Base-by-base conservation (phyloP, 2,888 invertebrate genomes). In the Tenthredo scrophulariae region DNA sequence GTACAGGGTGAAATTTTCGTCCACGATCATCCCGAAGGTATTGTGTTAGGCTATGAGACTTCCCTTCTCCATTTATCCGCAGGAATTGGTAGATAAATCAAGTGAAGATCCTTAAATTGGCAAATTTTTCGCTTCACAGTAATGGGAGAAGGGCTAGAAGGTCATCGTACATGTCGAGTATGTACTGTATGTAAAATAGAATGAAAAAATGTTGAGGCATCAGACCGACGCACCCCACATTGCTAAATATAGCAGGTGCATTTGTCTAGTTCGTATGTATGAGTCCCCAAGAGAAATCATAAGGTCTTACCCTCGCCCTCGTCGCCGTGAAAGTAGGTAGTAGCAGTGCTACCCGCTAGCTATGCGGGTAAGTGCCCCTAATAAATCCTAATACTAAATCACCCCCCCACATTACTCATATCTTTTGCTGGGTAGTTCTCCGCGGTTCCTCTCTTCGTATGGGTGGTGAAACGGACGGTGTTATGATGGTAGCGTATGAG, bases 361-460 rank as follows among this genome's bases (percentile, higher is more conserved):
- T 67, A 83, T 62, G 86, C 87, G 87, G 89, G 88, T 85, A 88
- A 91, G 89, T 88, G 87, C 89, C 90, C 86, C 88, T 92, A 91
- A 92, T 92, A 92, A 92, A 92, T 92, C 92, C 91, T 91, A 92
- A 92, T 92, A 92, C 90, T 91, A 91, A 92, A 92, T 92, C 92
- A 89, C 89, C 91, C 90, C 88, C 89, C 83, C 46, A 80, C 89
- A 91, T 92, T 91, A 92, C 91, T 91, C 91, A 92, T 92, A 92
- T 91, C 89, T 91, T 88, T 86, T 88, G 85, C 88, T 77, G 79
- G 85, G 75, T 85, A 86, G 86, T 29, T 75, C 65, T 84, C 46
- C 29, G 29, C 77, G 74, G 84, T 15, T 26, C 43, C 75, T 43
- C 62, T 62, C 62, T 62, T 29, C 29, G 84, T 84, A 72, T 33